Evolutionary conservation across 23 tunicate genomes (phyloP).

Genomic region (Styela plicata): DNA sequence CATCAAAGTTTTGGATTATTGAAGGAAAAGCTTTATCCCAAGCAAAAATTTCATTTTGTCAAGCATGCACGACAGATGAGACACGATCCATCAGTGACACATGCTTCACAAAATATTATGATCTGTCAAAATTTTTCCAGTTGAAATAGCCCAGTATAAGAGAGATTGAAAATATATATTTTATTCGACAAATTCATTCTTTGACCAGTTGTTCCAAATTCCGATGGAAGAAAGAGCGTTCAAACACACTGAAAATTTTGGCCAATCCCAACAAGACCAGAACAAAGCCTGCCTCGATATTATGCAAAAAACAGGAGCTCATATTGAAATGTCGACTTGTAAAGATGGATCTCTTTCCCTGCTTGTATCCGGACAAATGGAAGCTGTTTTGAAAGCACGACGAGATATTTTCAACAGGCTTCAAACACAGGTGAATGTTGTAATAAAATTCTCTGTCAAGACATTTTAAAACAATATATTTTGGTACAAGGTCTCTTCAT

Average conservation of each 20-base stretch:
- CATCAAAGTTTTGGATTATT: no score
- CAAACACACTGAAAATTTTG: constrained; percentile 73
- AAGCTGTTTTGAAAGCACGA: constrained; percentile 79
- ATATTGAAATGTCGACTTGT: constrained; percentile 90
- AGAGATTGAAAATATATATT: no score
- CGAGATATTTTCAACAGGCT: constrained; percentile 75
- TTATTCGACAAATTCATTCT: background rate
- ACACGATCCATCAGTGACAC: no score
- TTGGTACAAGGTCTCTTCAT: no score
- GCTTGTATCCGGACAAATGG: constrained; percentile 80
- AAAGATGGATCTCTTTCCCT: constrained; percentile 92
- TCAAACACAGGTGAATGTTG: constrained; percentile 81
- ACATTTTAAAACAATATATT: no score
- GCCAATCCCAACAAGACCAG: constrained; percentile 82
- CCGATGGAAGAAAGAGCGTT: constrained; percentile 96
- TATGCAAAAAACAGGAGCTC: constrained; percentile 64
- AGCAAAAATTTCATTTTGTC: no score
- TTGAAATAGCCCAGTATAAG: no score
- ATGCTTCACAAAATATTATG: no score
- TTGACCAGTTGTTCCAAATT: constrained; percentile 67
- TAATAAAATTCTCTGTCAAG: no score
- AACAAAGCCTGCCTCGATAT: constrained; percentile 76
- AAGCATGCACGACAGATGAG: no score
- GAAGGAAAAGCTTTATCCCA: no score
- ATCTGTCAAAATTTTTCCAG: no score